These are phyloP conservation scores for Anagrus nilaparvatae DNA, from an alignment of 1,140 invertebrate genomes.

Conservation along the genomic window DNA sequence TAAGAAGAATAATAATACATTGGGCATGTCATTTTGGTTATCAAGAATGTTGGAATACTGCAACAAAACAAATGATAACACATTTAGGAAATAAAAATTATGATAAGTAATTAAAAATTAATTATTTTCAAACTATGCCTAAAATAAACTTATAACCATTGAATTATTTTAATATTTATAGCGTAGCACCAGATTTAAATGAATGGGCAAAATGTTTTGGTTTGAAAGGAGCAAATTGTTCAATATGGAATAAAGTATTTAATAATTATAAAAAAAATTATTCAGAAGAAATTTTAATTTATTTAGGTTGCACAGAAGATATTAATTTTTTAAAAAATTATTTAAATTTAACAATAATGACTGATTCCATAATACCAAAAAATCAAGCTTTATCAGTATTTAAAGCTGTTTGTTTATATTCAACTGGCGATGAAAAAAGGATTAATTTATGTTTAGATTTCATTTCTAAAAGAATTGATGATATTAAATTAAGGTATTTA, in stretches of 20 bases:
- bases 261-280: conserved; percentile 14
- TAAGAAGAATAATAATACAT: conserved; percentile 16
- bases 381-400: conserved; percentile 9
- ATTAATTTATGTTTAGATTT: conserved; percentile 12
- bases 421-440: conserved; percentile 8
- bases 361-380: conserved; percentile 1
- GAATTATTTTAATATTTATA: not conserved
- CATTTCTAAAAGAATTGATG: conserved; percentile 5
- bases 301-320: conserved; percentile 19
- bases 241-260: conserved; percentile 13
- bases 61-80: conserved; percentile 15
- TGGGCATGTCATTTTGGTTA: conserved; percentile 22
- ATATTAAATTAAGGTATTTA: conserved; percentile 9
- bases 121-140: not conserved
- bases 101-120: conserved; percentile 12
- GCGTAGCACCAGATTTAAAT: conserved; percentile 3
- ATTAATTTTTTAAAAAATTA: conserved; percentile 16
- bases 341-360: conserved; percentile 6
- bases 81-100: conserved; percentile 15
- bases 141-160: not conserved
- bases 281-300: conserved; percentile 12
- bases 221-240: conserved; percentile 11
- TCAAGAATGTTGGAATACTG: conserved; percentile 16
- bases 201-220: conserved; percentile 10
- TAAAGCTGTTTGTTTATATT: conserved; percentile 13